phyloP scores from a whole-genome alignment of 1,140 invertebrate species.

The Drosophila pectinifera region DNA sequence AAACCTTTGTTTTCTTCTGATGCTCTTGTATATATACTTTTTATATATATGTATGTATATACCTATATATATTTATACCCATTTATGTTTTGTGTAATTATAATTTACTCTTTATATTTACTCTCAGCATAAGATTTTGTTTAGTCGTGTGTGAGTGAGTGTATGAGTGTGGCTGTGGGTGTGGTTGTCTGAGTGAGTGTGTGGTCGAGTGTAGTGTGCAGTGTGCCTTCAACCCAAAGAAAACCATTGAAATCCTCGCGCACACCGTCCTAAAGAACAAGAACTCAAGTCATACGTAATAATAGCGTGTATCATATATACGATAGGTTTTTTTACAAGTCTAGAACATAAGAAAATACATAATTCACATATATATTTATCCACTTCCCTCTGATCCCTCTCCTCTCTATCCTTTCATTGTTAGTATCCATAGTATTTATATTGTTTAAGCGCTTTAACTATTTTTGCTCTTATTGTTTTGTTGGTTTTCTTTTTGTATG shows the following conservation, averaged over 20 bases:
- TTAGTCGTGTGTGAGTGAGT: constrained; percentile 64
- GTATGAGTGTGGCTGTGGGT: constrained; percentile 30
- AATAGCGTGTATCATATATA: constrained; percentile 62
- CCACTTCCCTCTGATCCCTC: constrained; percentile 8
- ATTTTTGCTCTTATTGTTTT: constrained; percentile 48
- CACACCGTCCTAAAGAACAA: constrained; percentile 63
- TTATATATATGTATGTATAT: constrained; percentile 52
- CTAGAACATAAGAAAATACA: constrained; percentile 80
- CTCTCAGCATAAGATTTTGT: constrained; percentile 81
- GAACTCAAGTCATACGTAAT: constrained; percentile 61
- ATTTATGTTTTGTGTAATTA: constrained; percentile 74
- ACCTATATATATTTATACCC: constrained; percentile 69
- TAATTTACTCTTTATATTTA: constrained; percentile 74
- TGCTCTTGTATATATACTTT: constrained; percentile 53
- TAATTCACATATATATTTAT: constrained; percentile 71
- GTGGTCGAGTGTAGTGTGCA: constrained; percentile 28
- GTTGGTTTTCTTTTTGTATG: constrained; percentile 34
- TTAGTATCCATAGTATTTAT: constrained; percentile 69
- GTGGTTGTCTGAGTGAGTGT: constrained; percentile 12
- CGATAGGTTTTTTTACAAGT: constrained; percentile 73
- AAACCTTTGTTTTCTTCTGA: constrained; percentile 54
- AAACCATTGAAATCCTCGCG: constrained; percentile 65
- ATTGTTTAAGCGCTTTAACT: constrained; percentile 77
- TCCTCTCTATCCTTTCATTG: constrained; percentile 26
- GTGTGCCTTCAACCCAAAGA: constrained; percentile 50